phyloP scores from a whole-genome alignment of 2,113 vertebrate genomes.

The Centropus bengalensis region DNA sequence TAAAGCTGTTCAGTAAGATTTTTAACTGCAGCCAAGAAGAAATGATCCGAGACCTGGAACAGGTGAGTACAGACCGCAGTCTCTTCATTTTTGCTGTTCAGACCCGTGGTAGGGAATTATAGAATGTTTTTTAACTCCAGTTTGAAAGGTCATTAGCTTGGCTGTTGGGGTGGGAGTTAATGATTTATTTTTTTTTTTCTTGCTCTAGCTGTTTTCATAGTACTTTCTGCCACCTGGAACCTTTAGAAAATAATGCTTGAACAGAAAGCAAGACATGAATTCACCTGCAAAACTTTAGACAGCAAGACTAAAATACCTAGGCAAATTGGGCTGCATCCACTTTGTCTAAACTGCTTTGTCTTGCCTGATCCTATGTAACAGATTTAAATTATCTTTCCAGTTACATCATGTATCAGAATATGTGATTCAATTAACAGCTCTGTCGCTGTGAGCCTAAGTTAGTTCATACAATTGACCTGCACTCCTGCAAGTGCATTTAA shows the following conservation, averaged over 20 bases:
- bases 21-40: constrained; percentile 92
- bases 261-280: not conserved
- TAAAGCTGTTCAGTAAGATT: constrained; percentile 95
- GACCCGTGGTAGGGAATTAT: not conserved
- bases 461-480: not conserved
- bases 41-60: constrained; percentile 93
- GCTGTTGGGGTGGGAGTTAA: not conserved
- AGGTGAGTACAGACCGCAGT: constrained; percentile 80
- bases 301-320: not conserved
- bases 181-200: not conserved
- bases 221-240: not conserved
- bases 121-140: not conserved
- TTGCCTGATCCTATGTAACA: not conserved
- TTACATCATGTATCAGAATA: not conserved
- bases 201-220: not conserved
- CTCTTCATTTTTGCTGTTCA: not conserved
- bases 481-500: not conserved
- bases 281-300: not conserved
- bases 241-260: not conserved
- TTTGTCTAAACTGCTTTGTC: not conserved
- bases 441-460: not conserved
- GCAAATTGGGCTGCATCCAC: not conserved
- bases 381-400: not conserved
- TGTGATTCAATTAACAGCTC: not conserved
- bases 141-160: not conserved